Percentiles rank a stretch among this genome's conserved stretches.
These are phyloP conservation scores for Mayetiola destructor DNA, from an alignment of 2,888 invertebrate species.

Conservation along the genomic window DNA sequence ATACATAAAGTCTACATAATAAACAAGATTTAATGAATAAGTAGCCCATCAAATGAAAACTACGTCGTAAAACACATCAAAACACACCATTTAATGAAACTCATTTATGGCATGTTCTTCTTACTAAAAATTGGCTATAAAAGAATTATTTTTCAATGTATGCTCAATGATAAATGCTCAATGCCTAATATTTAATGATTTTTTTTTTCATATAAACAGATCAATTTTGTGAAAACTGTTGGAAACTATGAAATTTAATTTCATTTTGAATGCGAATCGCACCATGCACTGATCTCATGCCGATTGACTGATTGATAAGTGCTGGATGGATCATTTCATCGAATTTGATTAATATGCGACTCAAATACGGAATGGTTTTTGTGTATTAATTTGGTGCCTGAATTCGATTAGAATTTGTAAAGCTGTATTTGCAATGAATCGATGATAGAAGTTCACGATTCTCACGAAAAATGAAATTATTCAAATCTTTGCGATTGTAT, in stretches of 20 bases:
- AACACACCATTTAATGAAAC: slow-evolving; percentile 9
- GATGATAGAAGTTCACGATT: too few species aligned
- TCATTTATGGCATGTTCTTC: slow-evolving; percentile 7
- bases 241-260: too few species aligned
- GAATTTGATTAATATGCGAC: slow-evolving; percentile 1
- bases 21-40: slow-evolving; percentile 6
- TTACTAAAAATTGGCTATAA: slow-evolving; percentile 10
- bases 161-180: slow-evolving; percentile 12
- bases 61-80: slow-evolving; percentile 12
- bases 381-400: too few species aligned
- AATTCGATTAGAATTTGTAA: too few species aligned
- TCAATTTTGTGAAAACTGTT: too few species aligned
- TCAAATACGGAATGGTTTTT: background rate
- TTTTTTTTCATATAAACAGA: too few species aligned
- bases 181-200: too few species aligned
- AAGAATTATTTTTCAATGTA: slow-evolving; percentile 10
- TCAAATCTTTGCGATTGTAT: too few species aligned
- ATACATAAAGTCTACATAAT: too few species aligned
- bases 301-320: background rate
- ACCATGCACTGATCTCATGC: background rate
- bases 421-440: too few species aligned
- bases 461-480: too few species aligned
- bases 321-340: slow-evolving; percentile 5
- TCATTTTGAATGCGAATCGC: background rate
- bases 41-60: slow-evolving; percentile 13